A percentile compares a stretch with the other conserved stretches of the same genome.
Conservation (phyloP, 1,140 invertebrate species). For the Aphaenogaster floridana region DNA sequence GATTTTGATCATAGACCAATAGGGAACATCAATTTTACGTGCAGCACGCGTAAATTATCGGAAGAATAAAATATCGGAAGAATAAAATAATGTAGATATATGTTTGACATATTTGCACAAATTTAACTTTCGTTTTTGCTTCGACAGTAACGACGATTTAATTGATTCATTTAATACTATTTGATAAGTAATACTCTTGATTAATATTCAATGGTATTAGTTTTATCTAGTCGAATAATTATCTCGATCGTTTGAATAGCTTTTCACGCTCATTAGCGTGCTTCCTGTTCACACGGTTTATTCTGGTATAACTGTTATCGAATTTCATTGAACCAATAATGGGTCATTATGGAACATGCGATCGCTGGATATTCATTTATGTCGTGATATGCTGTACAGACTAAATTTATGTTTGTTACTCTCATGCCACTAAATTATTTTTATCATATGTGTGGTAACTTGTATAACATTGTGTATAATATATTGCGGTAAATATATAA, state of each 20-base stretch:
- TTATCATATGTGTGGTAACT: neutral
- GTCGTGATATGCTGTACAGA: neutral
- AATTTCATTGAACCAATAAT: conserved; percentile 45
- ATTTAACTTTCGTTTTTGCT: neutral
- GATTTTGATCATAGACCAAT: neutral
- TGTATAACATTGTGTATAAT: neutral
- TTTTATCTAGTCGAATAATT: conserved; percentile 49
- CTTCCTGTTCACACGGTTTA: conserved; percentile 42
- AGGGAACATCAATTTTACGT: neutral
- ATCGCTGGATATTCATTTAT: conserved; percentile 23
- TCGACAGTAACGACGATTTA: neutral
- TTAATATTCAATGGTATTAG: conserved; percentile 46
- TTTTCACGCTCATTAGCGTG: conserved; percentile 44
- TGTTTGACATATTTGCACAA: neutral
- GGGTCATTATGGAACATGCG: conserved; percentile 24
- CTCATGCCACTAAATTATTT: neutral
- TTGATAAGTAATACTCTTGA: neutral
- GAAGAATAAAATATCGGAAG: neutral
- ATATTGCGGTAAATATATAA: neutral
- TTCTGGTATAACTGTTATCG: conserved; percentile 47
- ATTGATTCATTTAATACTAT: conserved; percentile 12
- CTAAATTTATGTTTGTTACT: neutral
- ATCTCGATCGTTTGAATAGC: conserved; percentile 40
- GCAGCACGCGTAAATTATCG: neutral
- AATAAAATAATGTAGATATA: neutral